Evolutionary conservation across 2,797 vertebrate genomes (phyloP), one percentile per base, ranked within the genome.

Genomic region (Xenopus petersii): DNA sequence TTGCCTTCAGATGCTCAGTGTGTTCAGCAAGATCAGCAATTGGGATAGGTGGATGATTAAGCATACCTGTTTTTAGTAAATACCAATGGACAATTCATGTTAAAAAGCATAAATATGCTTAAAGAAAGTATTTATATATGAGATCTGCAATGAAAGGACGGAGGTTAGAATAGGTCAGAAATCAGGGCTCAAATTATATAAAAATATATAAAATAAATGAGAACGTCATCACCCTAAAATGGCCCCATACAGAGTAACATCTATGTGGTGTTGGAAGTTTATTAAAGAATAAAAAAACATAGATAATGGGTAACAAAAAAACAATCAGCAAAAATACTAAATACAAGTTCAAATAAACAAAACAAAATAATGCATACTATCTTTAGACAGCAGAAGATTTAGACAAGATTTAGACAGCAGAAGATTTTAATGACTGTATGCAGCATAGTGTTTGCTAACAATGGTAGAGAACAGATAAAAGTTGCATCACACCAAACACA

Each of bases 1-100:
- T 99, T 70, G 98, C 98, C 86, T 98, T 98, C 86, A 99, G 92
- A 75, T 95, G 91, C 82, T 99, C 98, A 0, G 95, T 98, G 92
- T 99, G 97, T 84, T 99, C 97, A 0, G 94, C 94, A 87, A 99
- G 94, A 83, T 98, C 98, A 0, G 91, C 87, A 84, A 97, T 93
- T 9, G 96, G 93, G 86, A 99, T 96, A 42, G 96, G 95, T 0
- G 97, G 98, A 82, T 99, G 98, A 90, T 92, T 99, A 86, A 98
- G 93, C 98, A 99, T 99, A 80, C 96, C 98, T 99, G 86, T 0
- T 24, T 21, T 85, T 81, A 73, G 81, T 69, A 84, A 6, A 60
- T 56, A 51, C 26, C 30, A 26, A 75, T 61, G 26, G 82, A 58
- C 68, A 48, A 71, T 55, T 64, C 16, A 62, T 46, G 55, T 70